phyloP scores from a whole-genome alignment of 2,888 invertebrate species.

The Tortrix viridana region DNA sequence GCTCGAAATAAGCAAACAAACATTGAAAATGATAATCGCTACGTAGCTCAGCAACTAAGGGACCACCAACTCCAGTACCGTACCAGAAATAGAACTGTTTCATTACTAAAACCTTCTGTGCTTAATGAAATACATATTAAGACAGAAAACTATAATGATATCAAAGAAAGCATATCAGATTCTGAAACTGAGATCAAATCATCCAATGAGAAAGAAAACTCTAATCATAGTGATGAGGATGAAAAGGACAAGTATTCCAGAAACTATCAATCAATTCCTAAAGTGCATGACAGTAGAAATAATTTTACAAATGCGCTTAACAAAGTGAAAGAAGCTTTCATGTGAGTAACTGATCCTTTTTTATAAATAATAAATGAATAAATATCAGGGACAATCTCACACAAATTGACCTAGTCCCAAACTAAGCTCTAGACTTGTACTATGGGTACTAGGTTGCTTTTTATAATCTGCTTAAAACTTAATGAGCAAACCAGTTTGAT shows the following conservation, averaged over 20 bases:
- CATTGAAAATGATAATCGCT: constrained; percentile 73
- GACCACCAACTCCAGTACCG: constrained; percentile 73
- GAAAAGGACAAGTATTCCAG: constrained; percentile 64
- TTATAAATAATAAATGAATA: neutral
- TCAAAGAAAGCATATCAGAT: constrained; percentile 65
- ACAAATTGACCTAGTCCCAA: too few relatives aligned
- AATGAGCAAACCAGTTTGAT: too few relatives aligned
- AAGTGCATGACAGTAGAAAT: constrained; percentile 67
- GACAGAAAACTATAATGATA: constrained; percentile 64
- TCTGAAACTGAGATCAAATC: constrained; percentile 68
- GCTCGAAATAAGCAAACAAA: constrained; percentile 73
- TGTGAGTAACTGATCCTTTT: constrained; percentile 57
- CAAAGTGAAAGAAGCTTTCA: constrained; percentile 74
- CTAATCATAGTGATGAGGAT: constrained; percentile 65
- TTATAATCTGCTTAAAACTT: too few relatives aligned
- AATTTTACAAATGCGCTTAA: constrained; percentile 75
- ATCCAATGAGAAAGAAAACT: constrained; percentile 69
- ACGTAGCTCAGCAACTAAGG: constrained; percentile 74
- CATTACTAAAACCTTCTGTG: constrained; percentile 76
- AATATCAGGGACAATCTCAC: too few relatives aligned
- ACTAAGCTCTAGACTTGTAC: too few relatives aligned
- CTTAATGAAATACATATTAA: constrained; percentile 77
- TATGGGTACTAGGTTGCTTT: too few relatives aligned
- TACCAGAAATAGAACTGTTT: constrained; percentile 64
- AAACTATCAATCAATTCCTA: constrained; percentile 60